Percentiles rank a stretch among this genome's conserved stretches.
Evolutionary conservation across 1,140 invertebrate genomes (phyloP).

Genomic region (Zaprionus ornatus): DNA sequence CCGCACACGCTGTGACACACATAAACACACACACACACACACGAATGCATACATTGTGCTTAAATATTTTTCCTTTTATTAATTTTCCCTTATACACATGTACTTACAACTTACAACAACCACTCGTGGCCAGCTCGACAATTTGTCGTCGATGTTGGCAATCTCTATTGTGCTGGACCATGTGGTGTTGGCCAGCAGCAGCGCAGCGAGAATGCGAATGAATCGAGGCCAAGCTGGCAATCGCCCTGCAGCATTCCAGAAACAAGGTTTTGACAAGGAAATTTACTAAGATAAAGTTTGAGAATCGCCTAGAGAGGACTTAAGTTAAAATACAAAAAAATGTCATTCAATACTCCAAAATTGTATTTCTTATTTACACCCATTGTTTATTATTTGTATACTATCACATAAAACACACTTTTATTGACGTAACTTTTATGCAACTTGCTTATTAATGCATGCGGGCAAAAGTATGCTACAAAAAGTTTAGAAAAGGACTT

Average conservation of each 20-base stretch:
- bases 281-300: background rate
- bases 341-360: background rate
- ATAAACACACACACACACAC: conserved; percentile 9
- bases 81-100: conserved; percentile 46
- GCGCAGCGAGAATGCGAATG: background rate
- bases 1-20: background rate
- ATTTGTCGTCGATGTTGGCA: conserved; percentile 61
- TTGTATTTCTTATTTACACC: background rate
- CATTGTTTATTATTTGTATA: background rate
- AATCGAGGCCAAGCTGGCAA: background rate
- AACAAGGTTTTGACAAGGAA: background rate
- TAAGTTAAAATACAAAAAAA: background rate
- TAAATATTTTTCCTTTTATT: conserved; percentile 74
- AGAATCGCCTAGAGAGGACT: background rate
- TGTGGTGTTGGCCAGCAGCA: background rate
- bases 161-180: conserved; percentile 13
- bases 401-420: background rate
- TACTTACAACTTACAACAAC: conserved; percentile 28
- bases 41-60: conserved; percentile 33
- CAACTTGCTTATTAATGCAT: background rate
- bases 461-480: background rate
- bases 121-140: conserved; percentile 53
- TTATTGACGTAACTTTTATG: background rate
- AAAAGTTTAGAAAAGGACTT: background rate
- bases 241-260: conserved; percentile 1